These are phyloP conservation scores for Zaprionus ghesquierei DNA, from an alignment of 1,140 invertebrate species.

Conservation along the genomic window DNA sequence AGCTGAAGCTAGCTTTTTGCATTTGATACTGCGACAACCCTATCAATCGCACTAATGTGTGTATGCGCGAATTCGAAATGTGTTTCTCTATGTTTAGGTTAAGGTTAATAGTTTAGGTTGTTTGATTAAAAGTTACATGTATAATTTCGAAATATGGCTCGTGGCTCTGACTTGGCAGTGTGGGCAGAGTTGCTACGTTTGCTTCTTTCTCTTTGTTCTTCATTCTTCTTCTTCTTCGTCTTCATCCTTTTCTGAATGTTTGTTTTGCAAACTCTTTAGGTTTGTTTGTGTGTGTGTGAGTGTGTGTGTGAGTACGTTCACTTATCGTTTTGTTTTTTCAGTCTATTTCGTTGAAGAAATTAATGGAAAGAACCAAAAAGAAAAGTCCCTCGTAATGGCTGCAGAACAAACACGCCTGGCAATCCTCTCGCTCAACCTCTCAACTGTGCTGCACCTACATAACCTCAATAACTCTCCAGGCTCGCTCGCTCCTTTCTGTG, in stretches of 20 bases:
- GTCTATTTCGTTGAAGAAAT: conserved; percentile 72
- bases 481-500: conserved; percentile 1
- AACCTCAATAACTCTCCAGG: conserved; percentile 11
- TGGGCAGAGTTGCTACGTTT: conserved; percentile 57
- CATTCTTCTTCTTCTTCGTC: conserved; percentile 20
- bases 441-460: neutral
- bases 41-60: conserved; percentile 34
- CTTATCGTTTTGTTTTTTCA: conserved; percentile 52
- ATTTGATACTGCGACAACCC: conserved; percentile 62
- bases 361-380: conserved; percentile 39
- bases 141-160: conserved; percentile 80
- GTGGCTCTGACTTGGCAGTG: conserved; percentile 80
- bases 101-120: conserved; percentile 77
- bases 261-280: conserved; percentile 8
- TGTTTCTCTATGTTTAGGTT: conserved; percentile 61
- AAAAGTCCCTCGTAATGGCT: neutral
- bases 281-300: neutral
- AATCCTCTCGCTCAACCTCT: neutral
- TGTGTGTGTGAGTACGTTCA: too few species aligned
- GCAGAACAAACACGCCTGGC: conserved; percentile 26
- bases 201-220: conserved; percentile 20
- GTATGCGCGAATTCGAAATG: conserved; percentile 55
- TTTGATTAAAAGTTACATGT: conserved; percentile 79
- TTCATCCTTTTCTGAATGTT: conserved; percentile 13
- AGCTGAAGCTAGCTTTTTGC: neutral